Base-by-base conservation (phyloP, 1,140 invertebrate genomes). In the Drosophila ironensis region DNA sequence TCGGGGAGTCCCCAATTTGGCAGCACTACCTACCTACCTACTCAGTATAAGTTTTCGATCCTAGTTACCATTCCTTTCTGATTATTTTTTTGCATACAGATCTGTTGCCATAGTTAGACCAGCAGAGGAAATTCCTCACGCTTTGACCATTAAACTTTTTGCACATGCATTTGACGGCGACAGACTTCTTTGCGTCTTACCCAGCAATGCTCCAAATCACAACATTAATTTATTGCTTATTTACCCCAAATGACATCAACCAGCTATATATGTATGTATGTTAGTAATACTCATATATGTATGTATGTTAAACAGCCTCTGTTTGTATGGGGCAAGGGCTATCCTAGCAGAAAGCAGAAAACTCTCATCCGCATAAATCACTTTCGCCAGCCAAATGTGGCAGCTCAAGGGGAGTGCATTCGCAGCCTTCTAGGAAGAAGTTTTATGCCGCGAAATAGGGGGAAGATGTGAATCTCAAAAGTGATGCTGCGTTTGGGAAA, bases 191-290 rank as follows among this genome's bases (percentile, higher is more conserved):
- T 28, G 59, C 59, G 35, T 53, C 59, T 41, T 46, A 45, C 59
- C 27, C 44, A 47, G 66, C 64, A 80, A 59, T 84, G 73, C 69
- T 70, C 68, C 86, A 86, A 84, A 84, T 84, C 78, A 84, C 86
- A 84, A 84, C 78, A 84, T 47, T 84, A 84, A 84, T 84, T 84
- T 84, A 84, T 86, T 86, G 80, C 80, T 78, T 69, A 73, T 82
- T 71, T 54, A 73, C 63, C 72, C 73, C 71, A 77, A 84, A 77
- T 72, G 77, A 84, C 69, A 54, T 60, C 22, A 68, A 19, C 9
- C 33, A 40, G 33, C 40, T 40, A 53, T 28, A n/a, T n/a, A n/a
- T n/a, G n/a, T n/a, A n/a, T n/a, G n/a, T n/a, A n/a, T n/a, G n/a
- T n/a, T n/a, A n/a, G n/a, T n/a, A n/a, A n/a, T n/a, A n/a, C n/a